A percentile compares a stretch with the other conserved stretches of the same genome.
Evolutionary conservation across 2,888 invertebrate species (phyloP).

Genomic region (Lepidochitona cinerea): DNA sequence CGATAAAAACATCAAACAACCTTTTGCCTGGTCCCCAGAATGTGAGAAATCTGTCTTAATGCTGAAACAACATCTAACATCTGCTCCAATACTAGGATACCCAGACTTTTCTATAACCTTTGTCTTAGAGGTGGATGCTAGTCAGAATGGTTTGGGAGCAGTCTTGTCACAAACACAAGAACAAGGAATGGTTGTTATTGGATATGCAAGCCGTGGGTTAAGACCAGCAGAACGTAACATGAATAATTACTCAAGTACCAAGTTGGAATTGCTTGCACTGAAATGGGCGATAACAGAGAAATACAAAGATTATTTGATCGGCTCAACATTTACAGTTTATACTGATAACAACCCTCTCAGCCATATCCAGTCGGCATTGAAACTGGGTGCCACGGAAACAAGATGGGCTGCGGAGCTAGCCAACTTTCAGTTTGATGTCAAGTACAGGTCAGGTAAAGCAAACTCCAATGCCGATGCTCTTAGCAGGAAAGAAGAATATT

Average conservation of each 20-base stretch:
- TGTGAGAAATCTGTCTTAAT: constrained; percentile 13
- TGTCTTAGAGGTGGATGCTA: constrained; percentile 22
- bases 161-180: constrained; percentile 14
- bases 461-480: too few relatives aligned
- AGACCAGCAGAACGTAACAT: not conserved
- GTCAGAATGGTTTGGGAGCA: constrained; percentile 17
- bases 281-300: constrained; percentile 7
- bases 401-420: too few relatives aligned
- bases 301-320: not conserved
- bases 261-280: constrained; percentile 4
- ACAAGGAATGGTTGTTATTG: not conserved
- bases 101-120: constrained; percentile 16
- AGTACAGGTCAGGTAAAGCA: too few relatives aligned
- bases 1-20: too few relatives aligned
- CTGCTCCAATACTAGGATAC: constrained; percentile 14
- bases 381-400: too few relatives aligned
- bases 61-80: constrained; percentile 6
- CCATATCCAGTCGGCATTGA: too few relatives aligned
- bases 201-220: constrained; percentile 7
- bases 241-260: not conserved
- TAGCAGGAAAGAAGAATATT: too few relatives aligned
- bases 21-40: constrained; percentile 11
- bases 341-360: too few relatives aligned
- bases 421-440: too few relatives aligned
- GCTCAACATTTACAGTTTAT: too few relatives aligned